A percentile compares a stretch with the other conserved stretches of the same genome.
Conservation (phyloP, 2,888 invertebrate genomes). For the Synanthedon vespiformis region DNA sequence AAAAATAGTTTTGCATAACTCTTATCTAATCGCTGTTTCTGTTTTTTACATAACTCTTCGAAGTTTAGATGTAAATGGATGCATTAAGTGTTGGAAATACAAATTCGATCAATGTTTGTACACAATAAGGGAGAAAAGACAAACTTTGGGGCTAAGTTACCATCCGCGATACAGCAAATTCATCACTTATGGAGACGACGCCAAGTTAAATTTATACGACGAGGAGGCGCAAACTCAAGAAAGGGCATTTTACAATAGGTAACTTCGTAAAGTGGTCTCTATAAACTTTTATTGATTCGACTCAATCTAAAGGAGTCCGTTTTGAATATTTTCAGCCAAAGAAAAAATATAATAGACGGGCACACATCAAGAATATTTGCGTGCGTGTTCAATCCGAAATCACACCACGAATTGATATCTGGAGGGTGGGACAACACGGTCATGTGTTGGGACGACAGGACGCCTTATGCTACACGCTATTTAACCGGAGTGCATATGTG, state of each 20-base stretch:
- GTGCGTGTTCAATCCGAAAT: slow-evolving; percentile 74
- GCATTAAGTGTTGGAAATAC: slow-evolving; percentile 78
- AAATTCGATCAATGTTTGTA: slow-evolving; percentile 73
- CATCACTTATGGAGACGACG: slow-evolving; percentile 74
- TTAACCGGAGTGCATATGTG: slow-evolving; percentile 74
- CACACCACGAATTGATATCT: slow-evolving; percentile 74
- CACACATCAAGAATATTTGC: slow-evolving; percentile 75
- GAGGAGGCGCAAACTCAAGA: slow-evolving; percentile 76
- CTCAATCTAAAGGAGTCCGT: too few relatives aligned
- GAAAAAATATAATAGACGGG: slow-evolving; percentile 64
- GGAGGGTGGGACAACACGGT: slow-evolving; percentile 77
- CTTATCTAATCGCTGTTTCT: background rate
- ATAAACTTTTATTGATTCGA: background rate
- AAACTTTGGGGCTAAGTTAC: slow-evolving; percentile 73
- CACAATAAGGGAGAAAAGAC: slow-evolving; percentile 74
- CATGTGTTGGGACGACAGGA: slow-evolving; percentile 77
- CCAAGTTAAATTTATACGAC: slow-evolving; percentile 74
- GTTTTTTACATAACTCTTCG: background rate
- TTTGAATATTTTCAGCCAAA: slow-evolving; percentile 38
- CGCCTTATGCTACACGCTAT: slow-evolving; percentile 70
- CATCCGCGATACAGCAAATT: slow-evolving; percentile 69
- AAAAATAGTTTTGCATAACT: too few relatives aligned
- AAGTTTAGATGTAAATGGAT: slow-evolving; percentile 73
- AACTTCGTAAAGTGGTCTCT: background rate
- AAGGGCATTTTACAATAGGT: slow-evolving; percentile 72